These are phyloP conservation scores for Tanypteryx hageni DNA, from an alignment of 2,888 invertebrate species.

Conservation along the genomic window DNA sequence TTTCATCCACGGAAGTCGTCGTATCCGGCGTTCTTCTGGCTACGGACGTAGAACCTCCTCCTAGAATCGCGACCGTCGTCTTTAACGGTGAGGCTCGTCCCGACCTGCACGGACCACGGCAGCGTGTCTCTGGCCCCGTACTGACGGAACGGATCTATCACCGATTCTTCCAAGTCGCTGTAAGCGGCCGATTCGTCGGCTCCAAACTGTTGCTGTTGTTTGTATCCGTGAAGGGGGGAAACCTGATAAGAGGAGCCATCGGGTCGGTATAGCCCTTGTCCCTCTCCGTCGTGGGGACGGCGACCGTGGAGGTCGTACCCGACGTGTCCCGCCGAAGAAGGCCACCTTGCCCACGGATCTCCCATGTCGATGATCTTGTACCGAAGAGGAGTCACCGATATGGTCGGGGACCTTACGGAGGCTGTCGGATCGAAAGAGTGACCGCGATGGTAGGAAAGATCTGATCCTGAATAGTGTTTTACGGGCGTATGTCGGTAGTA, in stretches of 20 bases:
- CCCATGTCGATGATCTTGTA: conserved; percentile 63
- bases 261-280: not conserved
- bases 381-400: conserved; percentile 19
- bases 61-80: conserved; percentile 68
- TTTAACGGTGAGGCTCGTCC: conserved; percentile 68
- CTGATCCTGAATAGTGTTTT: not conserved
- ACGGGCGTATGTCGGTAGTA: not conserved
- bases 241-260: not conserved
- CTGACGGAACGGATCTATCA: conserved; percentile 68
- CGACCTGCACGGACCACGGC: conserved; percentile 69
- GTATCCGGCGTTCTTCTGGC: conserved; percentile 66
- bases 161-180: conserved; percentile 27
- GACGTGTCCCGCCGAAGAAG: not conserved
- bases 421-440: not conserved
- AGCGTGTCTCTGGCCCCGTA: conserved; percentile 68
- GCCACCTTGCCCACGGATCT: conserved; percentile 40
- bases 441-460: not conserved
- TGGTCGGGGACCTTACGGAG: conserved; percentile 34
- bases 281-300: not conserved
- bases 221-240: not conserved
- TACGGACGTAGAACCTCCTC: conserved; percentile 68
- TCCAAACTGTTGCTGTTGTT: not conserved
- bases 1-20: not conserved
- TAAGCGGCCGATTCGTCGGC: conserved; percentile 41
- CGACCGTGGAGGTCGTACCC: conserved; percentile 8